phyloP scores from a whole-genome alignment of 2,113 vertebrate species.

The Stigmatopora nigra region DNA sequence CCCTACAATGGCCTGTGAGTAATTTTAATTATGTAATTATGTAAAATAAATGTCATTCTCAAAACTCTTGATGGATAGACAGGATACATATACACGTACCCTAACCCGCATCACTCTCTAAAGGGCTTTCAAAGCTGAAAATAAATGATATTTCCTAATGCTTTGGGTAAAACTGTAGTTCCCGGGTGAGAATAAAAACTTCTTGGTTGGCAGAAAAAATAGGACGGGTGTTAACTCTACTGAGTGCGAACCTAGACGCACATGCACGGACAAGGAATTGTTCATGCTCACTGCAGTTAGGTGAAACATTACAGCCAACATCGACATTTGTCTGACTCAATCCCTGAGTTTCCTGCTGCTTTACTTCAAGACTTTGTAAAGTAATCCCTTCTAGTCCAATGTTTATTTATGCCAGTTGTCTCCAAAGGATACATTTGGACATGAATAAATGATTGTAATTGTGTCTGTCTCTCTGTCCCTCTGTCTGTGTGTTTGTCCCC shows the following conservation, averaged over 20 bases:
- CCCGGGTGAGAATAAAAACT: no score
- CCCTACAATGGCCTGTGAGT: neutral
- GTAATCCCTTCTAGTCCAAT: constrained; percentile 36
- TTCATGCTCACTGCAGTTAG: no score
- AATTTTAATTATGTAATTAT: neutral
- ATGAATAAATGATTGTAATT: constrained; percentile 61
- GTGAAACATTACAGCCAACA: neutral
- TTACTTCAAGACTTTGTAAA: constrained; percentile 37
- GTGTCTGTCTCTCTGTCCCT: constrained; percentile 51
- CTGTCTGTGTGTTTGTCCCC: constrained; percentile 55
- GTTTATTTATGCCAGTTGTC: constrained; percentile 45
- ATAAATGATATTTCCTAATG: no score
- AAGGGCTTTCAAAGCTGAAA: no score
- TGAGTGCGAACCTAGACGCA: no score
- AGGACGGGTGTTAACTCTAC: no score
- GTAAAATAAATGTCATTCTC: neutral
- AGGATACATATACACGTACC: neutral
- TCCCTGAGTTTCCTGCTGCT: constrained; percentile 9
- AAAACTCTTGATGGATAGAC: neutral
- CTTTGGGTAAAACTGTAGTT: no score
- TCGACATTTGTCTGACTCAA: constrained; percentile 5
- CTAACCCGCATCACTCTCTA: no score
- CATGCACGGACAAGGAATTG: no score
- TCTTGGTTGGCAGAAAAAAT: no score
- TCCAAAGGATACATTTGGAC: constrained; percentile 44